phyloP scores from a whole-genome alignment of 2,888 invertebrate genomes.

The Panorpa germanica region DNA sequence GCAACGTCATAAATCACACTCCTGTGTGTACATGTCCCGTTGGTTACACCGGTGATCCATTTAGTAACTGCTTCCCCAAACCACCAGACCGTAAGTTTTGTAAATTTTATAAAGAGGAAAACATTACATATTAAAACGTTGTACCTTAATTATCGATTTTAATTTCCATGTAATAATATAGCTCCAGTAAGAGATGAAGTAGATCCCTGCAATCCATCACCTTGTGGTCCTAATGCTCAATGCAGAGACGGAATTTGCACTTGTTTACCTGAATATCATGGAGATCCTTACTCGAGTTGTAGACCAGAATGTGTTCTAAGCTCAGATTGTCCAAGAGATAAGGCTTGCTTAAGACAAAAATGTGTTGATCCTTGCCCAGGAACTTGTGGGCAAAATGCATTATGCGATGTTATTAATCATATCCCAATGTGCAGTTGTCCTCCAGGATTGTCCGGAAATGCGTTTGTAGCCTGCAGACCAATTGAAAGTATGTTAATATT shows the following conservation, averaged over 20 bases:
- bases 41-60: constrained; percentile 31
- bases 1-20: constrained; percentile 45
- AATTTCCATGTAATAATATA: background rate
- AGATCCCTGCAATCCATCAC: constrained; percentile 47
- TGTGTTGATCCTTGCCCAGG: constrained; percentile 63
- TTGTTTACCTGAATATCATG: constrained; percentile 39
- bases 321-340: constrained; percentile 46
- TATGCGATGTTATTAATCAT: constrained; percentile 59
- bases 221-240: constrained; percentile 49
- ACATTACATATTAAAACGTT: background rate
- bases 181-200: constrained; percentile 7
- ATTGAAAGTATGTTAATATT: constrained; percentile 29
- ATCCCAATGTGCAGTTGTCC: constrained; percentile 59
- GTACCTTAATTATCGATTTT: background rate
- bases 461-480: constrained; percentile 35
- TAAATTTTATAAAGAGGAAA: constrained; percentile 9
- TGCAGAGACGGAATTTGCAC: constrained; percentile 45
- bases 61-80: constrained; percentile 20
- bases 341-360: constrained; percentile 51
- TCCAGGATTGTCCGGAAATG: constrained; percentile 53
- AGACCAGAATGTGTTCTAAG: constrained; percentile 67
- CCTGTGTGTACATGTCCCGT: constrained; percentile 48
- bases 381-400: constrained; percentile 56
- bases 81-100: constrained; percentile 16
- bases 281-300: constrained; percentile 51